Base-by-base conservation (phyloP, 2,113 vertebrate genomes). In the Erinaceus europaeus region DNA sequence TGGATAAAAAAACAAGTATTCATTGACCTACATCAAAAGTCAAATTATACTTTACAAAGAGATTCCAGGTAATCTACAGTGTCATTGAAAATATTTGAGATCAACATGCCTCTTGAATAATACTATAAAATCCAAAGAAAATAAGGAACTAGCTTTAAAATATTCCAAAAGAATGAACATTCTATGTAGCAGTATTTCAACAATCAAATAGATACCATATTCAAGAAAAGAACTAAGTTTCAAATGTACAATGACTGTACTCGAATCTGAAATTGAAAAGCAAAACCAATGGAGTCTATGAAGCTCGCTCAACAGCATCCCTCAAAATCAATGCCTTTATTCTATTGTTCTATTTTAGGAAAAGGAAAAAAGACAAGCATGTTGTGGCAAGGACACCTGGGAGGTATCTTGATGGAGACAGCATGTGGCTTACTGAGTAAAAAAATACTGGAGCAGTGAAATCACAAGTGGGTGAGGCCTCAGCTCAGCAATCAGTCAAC, bases 151-250 rank as follows among this genome's bases (percentile, higher is more conserved):
- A 3, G n/a, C 52, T 90, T 81, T 81, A 32, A 77, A 61, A 86
- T 88, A 34, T 61, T 71, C 10, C 34, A n/a, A n/a, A 89, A 80
- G 76, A 77, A 6, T 72, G 8, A 77, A 92, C 42, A 84, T 62
- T 71, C 55, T 61, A 78, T n/a, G 40, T 69, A 75, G 42, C 68
- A 76, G 71, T 75, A 76, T 53, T 80, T 86, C 86, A 67, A 72
- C 34, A 76, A 82, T 90, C 80, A 2, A 68, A 23, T 82, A 90
- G 62, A 23, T 40, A 75, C 8, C 53, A 75, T 36, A 86, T 11
- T 69, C 15, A 84, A 89, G 50, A 38, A 86, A 85, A 92, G 75
- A 23, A 3, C 36, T 89, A 81, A 14, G 76, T 85, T 74, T 88
- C n/a, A 55, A 86, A 88, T 25, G 38, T 62, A 44, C 40, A 27